phyloP scores from a whole-genome alignment of 2,888 invertebrate species.

The Atrina japonica region DNA sequence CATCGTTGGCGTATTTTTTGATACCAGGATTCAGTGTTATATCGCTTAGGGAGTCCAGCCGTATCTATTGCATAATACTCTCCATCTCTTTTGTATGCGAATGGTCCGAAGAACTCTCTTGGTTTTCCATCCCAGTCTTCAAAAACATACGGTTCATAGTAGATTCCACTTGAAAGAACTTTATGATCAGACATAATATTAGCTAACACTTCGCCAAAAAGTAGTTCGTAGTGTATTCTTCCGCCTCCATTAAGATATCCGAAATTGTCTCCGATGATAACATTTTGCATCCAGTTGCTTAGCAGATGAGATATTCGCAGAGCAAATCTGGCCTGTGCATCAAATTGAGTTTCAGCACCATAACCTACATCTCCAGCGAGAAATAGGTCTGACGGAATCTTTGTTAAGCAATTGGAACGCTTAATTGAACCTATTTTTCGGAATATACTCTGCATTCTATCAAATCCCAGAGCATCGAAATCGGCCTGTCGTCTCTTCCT shows the following conservation, averaged over 20 bases:
- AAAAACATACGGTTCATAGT: slow-evolving; percentile 95
- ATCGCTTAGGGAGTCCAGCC: slow-evolving; percentile 82
- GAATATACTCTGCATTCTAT: slow-evolving; percentile 40
- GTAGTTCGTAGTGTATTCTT: slow-evolving; percentile 86
- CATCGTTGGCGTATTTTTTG: slow-evolving; percentile 92
- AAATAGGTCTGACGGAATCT: slow-evolving; percentile 19
- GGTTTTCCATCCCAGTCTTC: slow-evolving; percentile 82
- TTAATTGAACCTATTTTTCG: slow-evolving; percentile 24
- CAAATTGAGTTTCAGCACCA: slow-evolving; percentile 91
- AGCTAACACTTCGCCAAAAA: slow-evolving; percentile 96
- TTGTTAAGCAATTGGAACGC: slow-evolving; percentile 32
- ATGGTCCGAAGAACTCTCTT: slow-evolving; percentile 71
- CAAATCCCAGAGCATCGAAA: slow-evolving; percentile 33
- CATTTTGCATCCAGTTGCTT: slow-evolving; percentile 90
- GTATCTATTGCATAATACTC: slow-evolving; percentile 52
- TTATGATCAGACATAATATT: slow-evolving; percentile 93
- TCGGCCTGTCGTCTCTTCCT: slow-evolving; percentile 30
- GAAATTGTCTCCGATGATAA: slow-evolving; percentile 61
- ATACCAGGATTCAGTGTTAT: slow-evolving; percentile 91
- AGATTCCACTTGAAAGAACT: slow-evolving; percentile 94
- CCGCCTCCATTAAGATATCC: slow-evolving; percentile 56
- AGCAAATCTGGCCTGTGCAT: slow-evolving; percentile 97
- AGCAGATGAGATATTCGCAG: slow-evolving; percentile 95
- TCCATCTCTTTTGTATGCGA: slow-evolving; percentile 54
- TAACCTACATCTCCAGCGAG: slow-evolving; percentile 92